These are phyloP conservation scores for Microctonus hyperodae DNA, from an alignment of 2,888 invertebrate genomes.

Conservation along the genomic window DNA sequence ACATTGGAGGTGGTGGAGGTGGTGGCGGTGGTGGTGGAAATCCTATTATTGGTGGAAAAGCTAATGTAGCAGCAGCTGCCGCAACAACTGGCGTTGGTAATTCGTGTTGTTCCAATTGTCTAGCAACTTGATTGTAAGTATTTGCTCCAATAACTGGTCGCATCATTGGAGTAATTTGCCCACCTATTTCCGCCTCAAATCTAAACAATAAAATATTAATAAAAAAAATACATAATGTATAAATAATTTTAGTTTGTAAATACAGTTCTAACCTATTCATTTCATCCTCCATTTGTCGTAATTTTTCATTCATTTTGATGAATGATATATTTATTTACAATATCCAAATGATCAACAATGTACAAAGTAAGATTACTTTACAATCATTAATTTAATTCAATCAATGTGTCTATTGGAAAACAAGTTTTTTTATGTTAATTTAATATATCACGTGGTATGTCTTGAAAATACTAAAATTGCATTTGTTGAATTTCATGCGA, in stretches of 20 bases:
- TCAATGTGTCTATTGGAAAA: too few species aligned
- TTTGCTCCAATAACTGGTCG: slow-evolving; percentile 76
- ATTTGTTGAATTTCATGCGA: too few species aligned
- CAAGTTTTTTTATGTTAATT: too few species aligned
- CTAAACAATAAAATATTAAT: slow-evolving; percentile 63
- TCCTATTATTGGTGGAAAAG: slow-evolving; percentile 66
- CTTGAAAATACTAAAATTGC: too few species aligned
- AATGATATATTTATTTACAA: neutral
- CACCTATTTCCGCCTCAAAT: slow-evolving; percentile 88
- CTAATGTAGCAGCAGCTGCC: slow-evolving; percentile 60
- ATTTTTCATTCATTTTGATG: slow-evolving; percentile 66
- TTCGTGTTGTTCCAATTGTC: slow-evolving; percentile 70
- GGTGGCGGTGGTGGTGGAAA: slow-evolving; percentile 72
- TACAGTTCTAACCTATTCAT: slow-evolving; percentile 76
- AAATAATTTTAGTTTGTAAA: slow-evolving; percentile 1
- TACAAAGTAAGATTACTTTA: too few species aligned
- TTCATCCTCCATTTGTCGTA: slow-evolving; percentile 88
- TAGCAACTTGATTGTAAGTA: slow-evolving; percentile 75
- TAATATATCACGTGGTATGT: too few species aligned
- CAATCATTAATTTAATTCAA: too few species aligned
- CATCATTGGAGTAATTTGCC: slow-evolving; percentile 66
- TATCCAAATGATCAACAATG: too few species aligned
- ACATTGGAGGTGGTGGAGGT: slow-evolving; percentile 71
- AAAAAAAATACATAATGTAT: neutral
- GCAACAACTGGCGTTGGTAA: slow-evolving; percentile 60